A percentile compares a stretch with the other conserved stretches of the same genome.
phyloP scores from a whole-genome alignment of 2,113 vertebrate species.

The Rhodinocichla rosea region DNA sequence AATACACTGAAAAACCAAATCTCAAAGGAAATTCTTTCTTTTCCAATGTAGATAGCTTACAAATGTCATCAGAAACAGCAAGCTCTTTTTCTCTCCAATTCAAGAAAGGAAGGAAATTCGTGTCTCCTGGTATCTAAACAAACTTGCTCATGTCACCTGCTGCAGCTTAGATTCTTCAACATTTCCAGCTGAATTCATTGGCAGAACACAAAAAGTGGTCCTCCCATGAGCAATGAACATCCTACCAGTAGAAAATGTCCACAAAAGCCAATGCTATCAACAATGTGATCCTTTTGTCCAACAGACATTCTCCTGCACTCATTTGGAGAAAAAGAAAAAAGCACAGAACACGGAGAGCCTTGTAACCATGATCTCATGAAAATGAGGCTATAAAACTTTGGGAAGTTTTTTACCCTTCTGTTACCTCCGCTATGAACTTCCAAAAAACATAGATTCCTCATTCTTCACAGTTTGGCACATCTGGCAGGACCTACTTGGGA shows the following conservation, averaged over 20 bases:
- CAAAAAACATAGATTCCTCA: background rate
- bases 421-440: background rate
- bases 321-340: background rate
- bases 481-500: background rate
- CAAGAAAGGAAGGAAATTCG: background rate
- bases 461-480: too few relatives aligned
- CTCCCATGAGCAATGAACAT: background rate
- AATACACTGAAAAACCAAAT: background rate
- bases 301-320: background rate
- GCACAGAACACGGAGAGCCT: background rate
- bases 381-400: rapidly evolving
- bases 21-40: background rate
- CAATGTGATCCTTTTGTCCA: background rate
- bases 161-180: background rate
- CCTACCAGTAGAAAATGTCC: background rate
- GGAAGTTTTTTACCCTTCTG: background rate
- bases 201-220: background rate
- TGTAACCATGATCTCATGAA: background rate
- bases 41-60: background rate
- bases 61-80: background rate
- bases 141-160: background rate
- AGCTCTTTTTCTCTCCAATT: background rate
- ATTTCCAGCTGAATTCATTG: background rate
- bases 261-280: rapidly evolving
- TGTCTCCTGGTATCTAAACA: background rate